Conservation (phyloP, 2,113 vertebrate species). For the Phoenicopterus ruber region DNA sequence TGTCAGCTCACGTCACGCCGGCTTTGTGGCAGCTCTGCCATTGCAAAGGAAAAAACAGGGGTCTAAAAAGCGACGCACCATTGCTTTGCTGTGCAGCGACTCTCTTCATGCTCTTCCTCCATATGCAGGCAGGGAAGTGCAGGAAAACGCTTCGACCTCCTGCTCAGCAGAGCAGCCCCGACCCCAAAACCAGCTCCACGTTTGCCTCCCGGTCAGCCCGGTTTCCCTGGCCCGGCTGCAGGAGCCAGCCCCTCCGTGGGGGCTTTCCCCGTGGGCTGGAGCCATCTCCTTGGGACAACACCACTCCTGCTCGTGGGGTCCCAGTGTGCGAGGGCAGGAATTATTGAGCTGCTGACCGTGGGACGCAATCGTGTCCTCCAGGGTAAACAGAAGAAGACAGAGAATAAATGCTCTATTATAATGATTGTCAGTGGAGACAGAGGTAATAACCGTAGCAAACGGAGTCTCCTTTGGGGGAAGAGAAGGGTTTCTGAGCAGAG, state of each 20-base stretch:
- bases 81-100: rapidly evolving
- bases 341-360: not conserved
- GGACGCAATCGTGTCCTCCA: not conserved
- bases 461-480: not conserved
- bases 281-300: not conserved
- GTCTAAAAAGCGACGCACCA: rapidly evolving
- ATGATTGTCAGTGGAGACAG: not conserved
- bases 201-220: not conserved
- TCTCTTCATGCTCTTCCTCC: not conserved
- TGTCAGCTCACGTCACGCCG: not conserved
- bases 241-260: not conserved
- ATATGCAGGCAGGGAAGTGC: not conserved
- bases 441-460: not conserved
- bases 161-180: not conserved
- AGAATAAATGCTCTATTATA: not conserved
- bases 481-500: not conserved
- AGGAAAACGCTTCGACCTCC: not conserved
- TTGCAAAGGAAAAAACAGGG: not conserved
- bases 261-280: not conserved
- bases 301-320: not conserved
- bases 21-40: not conserved
- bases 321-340: not conserved
- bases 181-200: not conserved
- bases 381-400: not conserved
- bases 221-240: not conserved